Evolutionary conservation across 2,888 invertebrate species (phyloP).

Genomic region (Acanthosepion pharaonis): DNA sequence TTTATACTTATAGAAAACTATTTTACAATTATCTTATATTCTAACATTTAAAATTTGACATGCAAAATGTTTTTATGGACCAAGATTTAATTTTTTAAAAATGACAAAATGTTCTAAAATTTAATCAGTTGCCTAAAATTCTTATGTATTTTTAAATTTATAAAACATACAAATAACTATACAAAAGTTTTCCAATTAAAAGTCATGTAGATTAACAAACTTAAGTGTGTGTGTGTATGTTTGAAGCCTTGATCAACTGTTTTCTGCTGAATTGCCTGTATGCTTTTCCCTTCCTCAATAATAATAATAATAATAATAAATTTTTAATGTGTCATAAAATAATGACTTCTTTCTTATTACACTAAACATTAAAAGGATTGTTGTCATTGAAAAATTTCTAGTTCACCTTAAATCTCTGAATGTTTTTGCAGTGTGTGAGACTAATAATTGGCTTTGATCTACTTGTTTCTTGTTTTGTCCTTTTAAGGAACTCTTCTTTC

Average conservation of each 20-base stretch:
- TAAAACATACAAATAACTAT: no score
- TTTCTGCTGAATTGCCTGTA: constrained; percentile 1
- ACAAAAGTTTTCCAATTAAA: no score
- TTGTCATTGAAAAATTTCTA: background rate
- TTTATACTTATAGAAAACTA: background rate
- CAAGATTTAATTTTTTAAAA: background rate
- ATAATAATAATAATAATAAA: background rate
- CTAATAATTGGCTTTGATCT: constrained; percentile 25
- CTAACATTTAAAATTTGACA: background rate
- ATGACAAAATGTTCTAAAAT: background rate
- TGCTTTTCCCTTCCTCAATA: background rate
- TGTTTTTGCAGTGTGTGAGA: constrained; percentile 4
- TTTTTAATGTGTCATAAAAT: constrained; percentile 4
- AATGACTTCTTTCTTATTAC: constrained; percentile 18
- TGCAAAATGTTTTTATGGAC: background rate
- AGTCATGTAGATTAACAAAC: background rate
- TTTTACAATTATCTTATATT: background rate
- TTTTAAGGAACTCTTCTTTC: background rate
- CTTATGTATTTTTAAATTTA: background rate
- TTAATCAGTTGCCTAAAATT: background rate
- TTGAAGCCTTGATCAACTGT: background rate
- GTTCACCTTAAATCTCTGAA: background rate
- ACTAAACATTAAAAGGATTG: constrained; percentile 4
- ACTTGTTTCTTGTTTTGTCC: background rate
- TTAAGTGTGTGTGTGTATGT: background rate